Conservation (phyloP, 1,140 invertebrate species). For the Monomorium pharaonis region DNA sequence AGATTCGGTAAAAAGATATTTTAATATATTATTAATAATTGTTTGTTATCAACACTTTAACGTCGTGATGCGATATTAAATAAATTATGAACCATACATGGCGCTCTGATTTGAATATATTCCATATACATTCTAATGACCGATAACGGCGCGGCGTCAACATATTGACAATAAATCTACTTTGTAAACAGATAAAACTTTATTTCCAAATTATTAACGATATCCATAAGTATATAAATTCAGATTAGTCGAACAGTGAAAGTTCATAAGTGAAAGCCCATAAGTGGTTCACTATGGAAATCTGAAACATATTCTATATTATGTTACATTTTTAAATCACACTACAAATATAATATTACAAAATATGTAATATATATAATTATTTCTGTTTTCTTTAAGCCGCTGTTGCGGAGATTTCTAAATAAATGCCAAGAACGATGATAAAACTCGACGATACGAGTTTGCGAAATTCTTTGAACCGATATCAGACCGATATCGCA, state of each 20-base stretch:
- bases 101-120: constrained; percentile 27
- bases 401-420: background rate
- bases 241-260: background rate
- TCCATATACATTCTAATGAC: background rate
- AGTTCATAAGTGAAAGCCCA: background rate
- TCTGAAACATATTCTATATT: background rate
- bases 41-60: constrained; percentile 28
- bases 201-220: constrained; percentile 6
- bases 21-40: constrained; percentile 38
- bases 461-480: background rate
- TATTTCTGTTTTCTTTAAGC: background rate
- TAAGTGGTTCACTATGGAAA: background rate
- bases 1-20: constrained; percentile 3
- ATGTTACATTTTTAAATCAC: too few species aligned
- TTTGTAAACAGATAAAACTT: background rate
- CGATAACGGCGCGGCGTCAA: background rate
- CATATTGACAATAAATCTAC: constrained; percentile 16
- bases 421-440: background rate
- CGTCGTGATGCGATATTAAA: constrained; percentile 14
- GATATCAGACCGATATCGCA: background rate
- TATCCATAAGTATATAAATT: background rate
- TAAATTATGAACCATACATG: background rate
- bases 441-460: background rate
- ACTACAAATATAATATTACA: background rate
- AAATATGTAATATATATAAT: background rate